Evolutionary conservation across 2,888 invertebrate species (phyloP), one percentile per base, ranked within the genome.

Genomic region (Hemicrepidius hirtus): DNA sequence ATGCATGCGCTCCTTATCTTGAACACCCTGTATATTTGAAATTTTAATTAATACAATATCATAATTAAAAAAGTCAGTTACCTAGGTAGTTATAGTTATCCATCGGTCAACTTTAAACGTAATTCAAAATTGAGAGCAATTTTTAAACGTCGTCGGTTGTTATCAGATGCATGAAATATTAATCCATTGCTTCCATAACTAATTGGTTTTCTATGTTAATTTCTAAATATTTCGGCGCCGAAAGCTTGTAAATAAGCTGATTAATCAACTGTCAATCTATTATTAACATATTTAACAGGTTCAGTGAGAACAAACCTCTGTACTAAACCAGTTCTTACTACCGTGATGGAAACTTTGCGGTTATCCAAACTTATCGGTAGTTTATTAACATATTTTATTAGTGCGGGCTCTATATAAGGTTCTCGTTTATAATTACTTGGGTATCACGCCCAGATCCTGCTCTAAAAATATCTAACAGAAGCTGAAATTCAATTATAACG

Each of bases 181-280:
- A 53, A 53, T 53, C 28, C 53, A 28, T 13, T 57, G 16, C 35
- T 37, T 57, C 37, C n/a, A 57, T 57, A 57, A 57, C 37, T 57
- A 57, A 57, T 57, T 37, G 57, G 12, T 57, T 57, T 64, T 24
- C 21, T 35, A 64, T 64, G 64, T 50, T 32, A 64, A 64, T 64
- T 44, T 44, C 20, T 16, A 37, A 49, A 35, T 35, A 21, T 64
- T 50, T 50, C 64, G 49, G 49, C 50, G 50, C 37, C 20, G 64
- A 64, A 24, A 49, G 50, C 20, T 20, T 50, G 49, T 64, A 64
- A 64, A 49, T 64, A 49, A 64, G 35, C 64, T 50, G 64, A 64
- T 64, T 64, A 64, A 64, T 64, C 64, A 64, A 21, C 50, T 64
- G 64, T 64, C 64, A 64, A 57, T 57, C 57, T 57, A 57, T 57